Base-by-base conservation (phyloP, 2,113 vertebrate genomes). In the Thamnophis sirtalis region DNA sequence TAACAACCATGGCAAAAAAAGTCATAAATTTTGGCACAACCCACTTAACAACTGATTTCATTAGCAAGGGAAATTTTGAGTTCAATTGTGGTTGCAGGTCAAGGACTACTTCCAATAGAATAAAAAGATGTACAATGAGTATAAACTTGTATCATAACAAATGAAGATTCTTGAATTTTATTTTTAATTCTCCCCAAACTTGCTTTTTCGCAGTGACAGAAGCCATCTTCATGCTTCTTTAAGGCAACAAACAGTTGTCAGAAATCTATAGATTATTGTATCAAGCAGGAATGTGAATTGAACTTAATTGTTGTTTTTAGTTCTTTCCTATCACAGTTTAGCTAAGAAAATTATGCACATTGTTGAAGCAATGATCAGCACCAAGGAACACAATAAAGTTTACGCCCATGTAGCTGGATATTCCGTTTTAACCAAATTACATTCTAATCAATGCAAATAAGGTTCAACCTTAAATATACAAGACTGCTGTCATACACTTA, bases 261-360 rank as follows among this genome's bases (percentile, higher is more conserved):
- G 54, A 95, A 94, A 97, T 95, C 95, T 96, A 92, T 80, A 94
- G 43, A 88, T 93, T 95, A 15, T 10, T n/a, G 3, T 68, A 88
- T 97, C 96, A 95, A 91, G 89, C 93, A 93, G 92, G 87, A 92
- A 80, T 90, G 86, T 91, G 80, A 95, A 94, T 6, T 6, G 86
- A 96, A 93, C 1, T 7, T 51, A 91, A 90, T 92, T 92, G 5
- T 11, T 89, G 63, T 93, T 93, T 88, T 95, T 89, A 73, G 88
- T 85, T 94, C 56, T 87, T 93, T 96, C 92, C 33, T 95, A 92
- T 95, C 94, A 94, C 33, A 91, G 88, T 92, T 93, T 91, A 63
- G 84, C 93, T 96, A 95, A 96, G 0, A 3, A 92, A 96, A 95
- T 91, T 91, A 92, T 96, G 92, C 93, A 33, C 94, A 90, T 89